A percentile compares a stretch with the other conserved stretches of the same genome.
Evolutionary conservation across 2,888 invertebrate genomes (phyloP).

Genomic region (Epistrophe grossulariae): DNA sequence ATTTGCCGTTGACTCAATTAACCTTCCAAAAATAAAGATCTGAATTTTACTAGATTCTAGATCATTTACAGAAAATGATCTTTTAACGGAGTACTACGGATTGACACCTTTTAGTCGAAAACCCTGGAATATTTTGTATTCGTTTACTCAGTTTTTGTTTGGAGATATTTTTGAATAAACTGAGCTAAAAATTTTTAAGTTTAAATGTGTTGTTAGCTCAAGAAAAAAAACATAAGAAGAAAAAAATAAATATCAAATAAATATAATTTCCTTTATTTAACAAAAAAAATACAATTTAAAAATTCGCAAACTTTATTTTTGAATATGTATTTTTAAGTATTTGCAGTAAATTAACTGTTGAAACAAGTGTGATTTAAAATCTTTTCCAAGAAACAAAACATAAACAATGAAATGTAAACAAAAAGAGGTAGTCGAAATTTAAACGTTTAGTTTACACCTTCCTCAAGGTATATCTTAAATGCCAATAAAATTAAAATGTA

Average conservation of each 20-base stretch:
- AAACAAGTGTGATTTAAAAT: background rate
- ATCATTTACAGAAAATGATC: too few relatives aligned
- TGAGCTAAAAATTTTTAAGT: too few relatives aligned
- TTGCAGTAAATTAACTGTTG: background rate
- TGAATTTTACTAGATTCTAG: too few relatives aligned
- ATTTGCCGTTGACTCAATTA: too few relatives aligned
- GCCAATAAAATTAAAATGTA: slow-evolving; percentile 35
- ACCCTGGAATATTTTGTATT: too few relatives aligned
- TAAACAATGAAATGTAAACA: slow-evolving; percentile 31
- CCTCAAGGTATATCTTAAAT: slow-evolving; percentile 20
- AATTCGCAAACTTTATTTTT: background rate
- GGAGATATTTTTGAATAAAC: too few relatives aligned
- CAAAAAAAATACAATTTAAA: background rate
- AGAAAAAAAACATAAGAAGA: too few relatives aligned
- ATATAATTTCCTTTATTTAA: background rate
- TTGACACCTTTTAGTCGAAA: too few relatives aligned
- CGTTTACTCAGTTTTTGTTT: too few relatives aligned
- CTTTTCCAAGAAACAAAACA: background rate
- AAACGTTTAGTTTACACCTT: slow-evolving; percentile 21
- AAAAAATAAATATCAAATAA: background rate
- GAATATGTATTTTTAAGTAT: background rate
- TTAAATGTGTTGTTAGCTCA: too few relatives aligned
- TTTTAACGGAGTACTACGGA: too few relatives aligned
- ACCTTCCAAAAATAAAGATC: too few relatives aligned
- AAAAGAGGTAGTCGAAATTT: slow-evolving; percentile 2